A percentile compares a stretch with the other conserved stretches of the same genome.
phyloP scores from a whole-genome alignment of 2,797 vertebrate species.

The Mionectes olivaceus region DNA sequence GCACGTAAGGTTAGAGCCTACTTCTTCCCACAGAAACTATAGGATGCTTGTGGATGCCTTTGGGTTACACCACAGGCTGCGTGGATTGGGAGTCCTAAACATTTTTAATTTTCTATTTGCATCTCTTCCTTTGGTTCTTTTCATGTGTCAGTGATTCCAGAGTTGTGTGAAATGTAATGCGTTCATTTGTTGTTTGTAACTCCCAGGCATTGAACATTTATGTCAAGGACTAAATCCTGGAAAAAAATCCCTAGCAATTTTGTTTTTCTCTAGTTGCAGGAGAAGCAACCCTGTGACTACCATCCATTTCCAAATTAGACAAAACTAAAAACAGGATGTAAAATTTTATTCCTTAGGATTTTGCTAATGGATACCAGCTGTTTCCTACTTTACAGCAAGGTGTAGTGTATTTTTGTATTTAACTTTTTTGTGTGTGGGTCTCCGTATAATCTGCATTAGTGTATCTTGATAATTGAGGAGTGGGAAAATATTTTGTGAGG shows the following conservation, averaged over 20 bases:
- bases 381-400: neutral
- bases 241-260: neutral
- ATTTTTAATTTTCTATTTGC: neutral
- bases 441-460: neutral
- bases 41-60: neutral
- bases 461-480: neutral
- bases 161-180: neutral
- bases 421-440: neutral
- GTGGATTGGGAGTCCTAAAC: neutral
- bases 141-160: neutral
- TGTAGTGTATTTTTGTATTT: neutral
- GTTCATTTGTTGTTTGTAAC: neutral
- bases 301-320: neutral
- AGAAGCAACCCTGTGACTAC: neutral
- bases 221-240: neutral
- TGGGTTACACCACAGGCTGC: neutral
- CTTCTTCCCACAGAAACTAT: neutral
- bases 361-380: neutral
- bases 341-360: neutral
- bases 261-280: neutral
- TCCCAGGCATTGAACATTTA: neutral
- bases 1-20: constrained; percentile 88
- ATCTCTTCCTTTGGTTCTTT: neutral
- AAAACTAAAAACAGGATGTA: neutral
- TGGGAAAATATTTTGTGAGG: neutral